Evolutionary conservation across 2,888 invertebrate genomes (phyloP).

Genomic region (Eristalis intricaria): DNA sequence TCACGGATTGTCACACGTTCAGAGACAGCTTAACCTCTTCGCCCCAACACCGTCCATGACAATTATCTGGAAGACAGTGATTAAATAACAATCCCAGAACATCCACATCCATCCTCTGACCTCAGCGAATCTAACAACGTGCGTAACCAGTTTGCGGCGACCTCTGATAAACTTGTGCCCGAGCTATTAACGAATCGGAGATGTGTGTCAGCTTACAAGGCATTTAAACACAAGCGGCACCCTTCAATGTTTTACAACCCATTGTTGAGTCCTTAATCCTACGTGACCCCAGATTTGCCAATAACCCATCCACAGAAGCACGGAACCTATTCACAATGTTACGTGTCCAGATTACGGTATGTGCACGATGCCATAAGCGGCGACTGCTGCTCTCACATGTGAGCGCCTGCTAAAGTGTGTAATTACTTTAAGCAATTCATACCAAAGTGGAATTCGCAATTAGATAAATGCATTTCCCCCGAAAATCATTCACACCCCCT

Average conservation of each 20-base stretch:
- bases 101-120: not conserved
- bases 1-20: too few species aligned
- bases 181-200: not conserved
- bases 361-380: not conserved
- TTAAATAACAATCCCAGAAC: not conserved
- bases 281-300: slow-evolving; percentile 18
- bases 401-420: not conserved
- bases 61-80: not conserved
- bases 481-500: not conserved
- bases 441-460: slow-evolving; percentile 15
- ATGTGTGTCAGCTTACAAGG: not conserved
- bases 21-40: too few species aligned
- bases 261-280: slow-evolving; percentile 23
- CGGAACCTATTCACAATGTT: not conserved
- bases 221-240: not conserved
- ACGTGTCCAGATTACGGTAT: slow-evolving; percentile 28
- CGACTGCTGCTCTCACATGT: not conserved
- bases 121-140: not conserved
- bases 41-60: too few species aligned
- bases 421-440: not conserved
- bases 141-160: not conserved
- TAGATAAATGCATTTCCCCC: slow-evolving; percentile 19
- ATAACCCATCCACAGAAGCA: not conserved
- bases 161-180: not conserved
- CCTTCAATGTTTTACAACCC: slow-evolving; percentile 9